A percentile compares a stretch with the other conserved stretches of the same genome.
Conservation (phyloP, 2,113 vertebrate genomes). For the Entosphenus tridentatus region DNA sequence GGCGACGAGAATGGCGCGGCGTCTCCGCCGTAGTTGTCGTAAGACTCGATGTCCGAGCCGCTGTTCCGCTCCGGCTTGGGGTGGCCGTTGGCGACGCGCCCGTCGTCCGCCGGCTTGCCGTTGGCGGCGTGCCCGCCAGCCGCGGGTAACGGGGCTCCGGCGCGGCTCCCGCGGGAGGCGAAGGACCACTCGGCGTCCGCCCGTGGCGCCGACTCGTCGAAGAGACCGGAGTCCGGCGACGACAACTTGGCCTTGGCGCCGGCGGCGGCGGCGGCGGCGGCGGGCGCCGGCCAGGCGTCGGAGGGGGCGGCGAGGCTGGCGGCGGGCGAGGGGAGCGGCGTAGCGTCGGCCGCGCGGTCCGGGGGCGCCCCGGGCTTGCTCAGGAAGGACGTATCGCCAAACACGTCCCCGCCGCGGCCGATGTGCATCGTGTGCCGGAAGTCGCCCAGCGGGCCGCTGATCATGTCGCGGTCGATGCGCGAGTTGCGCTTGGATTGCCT, state of each 20-base stretch:
- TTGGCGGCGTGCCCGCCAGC: neutral
- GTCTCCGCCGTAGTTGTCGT: neutral
- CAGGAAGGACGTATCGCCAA: constrained; percentile 62
- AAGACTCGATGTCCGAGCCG: neutral
- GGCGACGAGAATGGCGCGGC: neutral
- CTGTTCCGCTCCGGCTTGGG: neutral
- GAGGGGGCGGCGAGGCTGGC: constrained; percentile 23
- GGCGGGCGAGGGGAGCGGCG: constrained; percentile 14
- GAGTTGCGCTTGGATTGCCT: constrained; percentile 16
- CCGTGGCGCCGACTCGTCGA: neutral
- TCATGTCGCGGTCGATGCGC: constrained; percentile 36
- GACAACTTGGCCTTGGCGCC: neutral
- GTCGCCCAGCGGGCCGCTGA: constrained; percentile 51
- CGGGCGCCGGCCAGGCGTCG: constrained; percentile 49
- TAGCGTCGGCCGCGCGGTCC: constrained; percentile 19
- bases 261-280: constrained; percentile 14
- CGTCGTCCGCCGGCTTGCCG: neutral
- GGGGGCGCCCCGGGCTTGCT: constrained; percentile 28
- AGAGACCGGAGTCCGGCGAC: neutral
- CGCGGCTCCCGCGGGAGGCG: neutral
- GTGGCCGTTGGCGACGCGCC: neutral
- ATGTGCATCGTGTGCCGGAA: constrained; percentile 70
- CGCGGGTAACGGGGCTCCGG: neutral
- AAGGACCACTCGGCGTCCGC: neutral
- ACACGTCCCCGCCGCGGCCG: constrained; percentile 47